Percentiles rank a stretch among this genome's conserved stretches.
Conservation (phyloP, 2,888 invertebrate species). For the Lasiommata megera region DNA sequence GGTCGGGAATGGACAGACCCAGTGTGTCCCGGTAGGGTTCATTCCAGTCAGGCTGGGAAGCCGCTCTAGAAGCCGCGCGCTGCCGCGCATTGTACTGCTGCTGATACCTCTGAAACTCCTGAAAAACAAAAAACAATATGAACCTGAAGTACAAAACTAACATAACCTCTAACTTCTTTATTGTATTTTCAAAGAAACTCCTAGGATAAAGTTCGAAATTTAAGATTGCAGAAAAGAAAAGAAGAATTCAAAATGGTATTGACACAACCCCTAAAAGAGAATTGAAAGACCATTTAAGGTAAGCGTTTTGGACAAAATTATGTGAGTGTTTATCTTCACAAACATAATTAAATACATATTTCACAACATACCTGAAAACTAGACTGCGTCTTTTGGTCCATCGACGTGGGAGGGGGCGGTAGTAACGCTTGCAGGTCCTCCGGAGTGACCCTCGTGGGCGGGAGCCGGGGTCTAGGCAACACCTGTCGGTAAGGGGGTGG, state of each 20-base stretch:
- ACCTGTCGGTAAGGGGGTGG: slow-evolving; percentile 44
- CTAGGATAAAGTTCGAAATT: too few species aligned
- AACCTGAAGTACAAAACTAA: background rate
- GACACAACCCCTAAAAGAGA: too few species aligned
- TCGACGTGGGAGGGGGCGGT: slow-evolving; percentile 72
- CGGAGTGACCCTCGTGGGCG: slow-evolving; percentile 53
- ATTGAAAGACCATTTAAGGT: too few species aligned
- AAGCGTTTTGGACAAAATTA: too few species aligned
- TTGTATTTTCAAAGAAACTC: too few species aligned
- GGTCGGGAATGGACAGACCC: slow-evolving; percentile 61
- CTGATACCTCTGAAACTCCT: slow-evolving; percentile 83
- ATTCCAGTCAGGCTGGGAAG: slow-evolving; percentile 70
- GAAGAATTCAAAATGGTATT: too few species aligned
- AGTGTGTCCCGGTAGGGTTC: slow-evolving; percentile 73
- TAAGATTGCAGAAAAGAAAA: too few species aligned
- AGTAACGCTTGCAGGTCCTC: slow-evolving; percentile 74
- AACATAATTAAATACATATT: too few species aligned
- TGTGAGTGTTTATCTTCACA: too few species aligned
- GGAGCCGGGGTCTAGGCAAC: slow-evolving; percentile 38
- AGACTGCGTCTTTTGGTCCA: slow-evolving; percentile 83
- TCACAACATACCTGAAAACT: slow-evolving; percentile 73
- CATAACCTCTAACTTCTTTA: too few species aligned
- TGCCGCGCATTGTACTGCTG: slow-evolving; percentile 84
- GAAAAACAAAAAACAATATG: slow-evolving; percentile 36
- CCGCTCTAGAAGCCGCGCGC: slow-evolving; percentile 65